Base-by-base conservation (phyloP, 2,888 invertebrate genomes). In the Rugalucina vietnamica region DNA sequence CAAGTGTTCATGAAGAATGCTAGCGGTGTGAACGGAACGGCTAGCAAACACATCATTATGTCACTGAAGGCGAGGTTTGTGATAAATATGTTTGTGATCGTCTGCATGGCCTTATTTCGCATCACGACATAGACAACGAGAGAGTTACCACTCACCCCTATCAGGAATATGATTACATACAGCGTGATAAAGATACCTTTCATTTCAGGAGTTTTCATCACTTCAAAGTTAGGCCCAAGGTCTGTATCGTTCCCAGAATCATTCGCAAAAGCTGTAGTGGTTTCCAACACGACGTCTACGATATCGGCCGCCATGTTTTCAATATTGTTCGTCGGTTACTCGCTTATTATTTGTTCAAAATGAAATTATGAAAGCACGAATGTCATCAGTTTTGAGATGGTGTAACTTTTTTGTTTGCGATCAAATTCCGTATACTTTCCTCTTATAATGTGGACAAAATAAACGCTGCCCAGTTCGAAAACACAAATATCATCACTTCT, bases 51-150 rank as follows among this genome's bases (percentile, higher is more conserved):
- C 88, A 99, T 96, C 70, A 99, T 95, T 72, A 99, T 98, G 95
- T 99, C 99, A 12, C 98, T 98, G 43, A 99, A 96, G 0, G 99
- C 99, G 91, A 99, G 96, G 95, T 99, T 99, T 60, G 98, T 98
- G 93, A 99, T 99, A 95, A 99, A 99, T 76, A 98, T 96, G 95
- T 99, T 99, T 3, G 99, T 99, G 50, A 99, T 99, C 0, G 99
- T 98, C 94, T 99, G 99, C 99, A 99, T 99, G 37, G 98, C 97
- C 90, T 97, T 97, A 95, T 98, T 99, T 39, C 98, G 96, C 49
- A 97, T 96, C 8, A 99, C 99, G 24, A 99, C 98, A 94, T 97
- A 99, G 93, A 98, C 98, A 32, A 99, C 99, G 27, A 99, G 95
- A 12, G 91, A 89, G 85, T 95, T 95, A 0, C 95, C 95, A 37